Evolutionary conservation across 2,797 vertebrate species (phyloP).

Genomic region (Notolepis coatsorum): DNA sequence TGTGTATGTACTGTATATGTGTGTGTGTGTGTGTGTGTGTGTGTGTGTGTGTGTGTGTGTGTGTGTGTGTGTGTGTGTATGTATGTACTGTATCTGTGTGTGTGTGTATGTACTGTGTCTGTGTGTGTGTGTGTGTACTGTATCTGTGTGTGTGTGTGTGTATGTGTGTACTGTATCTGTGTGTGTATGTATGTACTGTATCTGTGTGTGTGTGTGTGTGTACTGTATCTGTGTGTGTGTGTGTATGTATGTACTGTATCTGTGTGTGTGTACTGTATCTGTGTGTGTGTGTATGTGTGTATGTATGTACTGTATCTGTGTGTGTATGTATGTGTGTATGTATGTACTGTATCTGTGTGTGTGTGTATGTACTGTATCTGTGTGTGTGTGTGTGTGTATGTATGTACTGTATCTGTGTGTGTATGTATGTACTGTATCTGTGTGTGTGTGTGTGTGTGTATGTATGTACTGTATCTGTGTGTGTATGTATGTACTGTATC

Average conservation of each 20-base stretch:
- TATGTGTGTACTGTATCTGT: slow-evolving; percentile 16
- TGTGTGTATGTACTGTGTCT: neutral
- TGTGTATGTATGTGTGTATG: slow-evolving; percentile 23
- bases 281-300: slow-evolving; percentile 1
- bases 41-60: slow-evolving; percentile 9
- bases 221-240: slow-evolving; percentile 25
- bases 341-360: slow-evolving; percentile 14
- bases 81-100: slow-evolving; percentile 14
- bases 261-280: too few species aligned
- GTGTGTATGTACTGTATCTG: neutral
- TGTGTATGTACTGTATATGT: slow-evolving; percentile 8
- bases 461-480: too few species aligned
- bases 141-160: slow-evolving; percentile 23
- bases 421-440: slow-evolving; percentile 17
- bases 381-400: slow-evolving; percentile 8
- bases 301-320: slow-evolving; percentile 14
- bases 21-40: slow-evolving; percentile 1
- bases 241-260: slow-evolving; percentile 18
- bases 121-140: slow-evolving; percentile 9
- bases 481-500: too few species aligned
- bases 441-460: neutral
- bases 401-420: slow-evolving; percentile 23
- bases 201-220: slow-evolving; percentile 7
- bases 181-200: neutral
- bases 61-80: slow-evolving; percentile 24